Evolutionary conservation across 2,113 vertebrate species (phyloP).

Genomic region (Triplophysa siluroides): DNA sequence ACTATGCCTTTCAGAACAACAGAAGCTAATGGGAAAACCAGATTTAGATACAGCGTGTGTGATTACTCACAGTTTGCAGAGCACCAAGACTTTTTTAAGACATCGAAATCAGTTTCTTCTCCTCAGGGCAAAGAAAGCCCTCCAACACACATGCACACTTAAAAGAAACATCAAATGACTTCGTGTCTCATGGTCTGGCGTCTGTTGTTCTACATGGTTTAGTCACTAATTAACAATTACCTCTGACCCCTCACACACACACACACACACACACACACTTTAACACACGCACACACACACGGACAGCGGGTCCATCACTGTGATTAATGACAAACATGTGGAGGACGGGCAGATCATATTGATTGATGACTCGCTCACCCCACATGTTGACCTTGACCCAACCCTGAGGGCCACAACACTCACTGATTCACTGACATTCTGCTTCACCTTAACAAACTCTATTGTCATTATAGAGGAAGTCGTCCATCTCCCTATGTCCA

Average conservation of each 20-base stretch:
- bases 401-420: constrained; percentile 24
- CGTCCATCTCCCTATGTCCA: constrained; percentile 14
- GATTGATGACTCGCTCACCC: constrained; percentile 73
- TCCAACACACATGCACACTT: background rate
- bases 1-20: no score
- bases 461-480: constrained; percentile 24
- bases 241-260: constrained; percentile 6
- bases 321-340: constrained; percentile 78
- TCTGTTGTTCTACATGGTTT: constrained; percentile 47
- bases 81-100: constrained; percentile 11
- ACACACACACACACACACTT: constrained; percentile 26
- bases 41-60: background rate
- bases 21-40: no score
- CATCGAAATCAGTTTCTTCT: constrained; percentile 27
- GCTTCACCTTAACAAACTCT: constrained; percentile 28
- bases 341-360: constrained; percentile 67
- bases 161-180: constrained; percentile 20
- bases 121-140: background rate
- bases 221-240: constrained; percentile 58
- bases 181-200: constrained; percentile 23
- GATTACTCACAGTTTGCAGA: constrained; percentile 3
- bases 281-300: constrained; percentile 21
- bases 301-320: constrained; percentile 60
- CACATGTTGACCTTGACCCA: constrained; percentile 72
- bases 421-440: constrained; percentile 42